Conservation (phyloP, 2,113 vertebrate species). For the Nymphicus hollandicus region DNA sequence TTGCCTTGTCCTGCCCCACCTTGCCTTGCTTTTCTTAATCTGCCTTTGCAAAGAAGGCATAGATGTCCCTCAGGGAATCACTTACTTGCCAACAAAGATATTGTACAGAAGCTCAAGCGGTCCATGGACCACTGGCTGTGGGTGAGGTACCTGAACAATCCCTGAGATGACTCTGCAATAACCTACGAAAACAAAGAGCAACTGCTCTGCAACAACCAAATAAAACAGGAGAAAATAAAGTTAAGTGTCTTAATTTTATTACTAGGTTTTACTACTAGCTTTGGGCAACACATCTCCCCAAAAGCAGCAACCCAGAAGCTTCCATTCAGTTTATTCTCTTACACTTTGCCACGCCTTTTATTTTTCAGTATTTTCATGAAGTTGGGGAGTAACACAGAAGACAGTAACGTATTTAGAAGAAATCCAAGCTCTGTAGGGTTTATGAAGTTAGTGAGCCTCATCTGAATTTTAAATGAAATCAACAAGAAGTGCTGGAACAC, state of each 20-base stretch:
- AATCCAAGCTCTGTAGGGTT: background rate
- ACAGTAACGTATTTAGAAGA: background rate
- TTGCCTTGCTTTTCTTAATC: background rate
- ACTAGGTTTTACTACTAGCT: background rate
- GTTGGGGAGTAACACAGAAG: background rate
- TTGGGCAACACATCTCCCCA: background rate
- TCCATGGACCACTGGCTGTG: fast-evolving
- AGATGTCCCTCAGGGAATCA: background rate
- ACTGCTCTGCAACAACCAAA: background rate
- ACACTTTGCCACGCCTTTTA: fast-evolving
- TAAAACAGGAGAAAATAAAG: background rate
- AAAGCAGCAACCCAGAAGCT: background rate
- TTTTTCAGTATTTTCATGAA: background rate
- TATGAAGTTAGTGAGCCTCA: background rate
- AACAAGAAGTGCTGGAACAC: background rate
- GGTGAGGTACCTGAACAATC: background rate
- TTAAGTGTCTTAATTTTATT: background rate
- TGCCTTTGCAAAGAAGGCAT: background rate
- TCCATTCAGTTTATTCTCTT: background rate
- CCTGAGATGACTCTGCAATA: background rate
- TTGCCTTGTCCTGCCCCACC: background rate
- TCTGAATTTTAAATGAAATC: slow-evolving; percentile 36
- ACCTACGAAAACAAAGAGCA: background rate
- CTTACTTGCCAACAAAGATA: background rate
- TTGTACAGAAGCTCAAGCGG: background rate